Conservation (phyloP, 2,888 invertebrate genomes). For the Chamaedrilus cognettii region DNA sequence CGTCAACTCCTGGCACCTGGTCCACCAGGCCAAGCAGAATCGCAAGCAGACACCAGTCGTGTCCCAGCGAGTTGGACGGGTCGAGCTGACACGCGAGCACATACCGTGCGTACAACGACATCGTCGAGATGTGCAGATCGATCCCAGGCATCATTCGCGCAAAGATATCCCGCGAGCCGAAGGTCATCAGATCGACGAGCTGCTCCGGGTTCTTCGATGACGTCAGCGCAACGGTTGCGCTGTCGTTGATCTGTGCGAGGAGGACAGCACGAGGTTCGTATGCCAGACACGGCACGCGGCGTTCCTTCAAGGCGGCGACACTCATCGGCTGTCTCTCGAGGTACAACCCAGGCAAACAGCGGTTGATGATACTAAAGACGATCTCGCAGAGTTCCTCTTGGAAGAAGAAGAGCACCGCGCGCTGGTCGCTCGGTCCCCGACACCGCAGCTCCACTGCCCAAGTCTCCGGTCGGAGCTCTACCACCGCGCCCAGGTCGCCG, state of each 20-base stretch:
- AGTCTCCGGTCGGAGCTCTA: slow-evolving; percentile 62
- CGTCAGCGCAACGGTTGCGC: slow-evolving; percentile 45
- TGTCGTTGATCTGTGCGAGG: slow-evolving; percentile 58
- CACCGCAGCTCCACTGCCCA: slow-evolving; percentile 69
- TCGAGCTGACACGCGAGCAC: slow-evolving; percentile 62
- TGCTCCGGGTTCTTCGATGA: slow-evolving; percentile 56
- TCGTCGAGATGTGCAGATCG: slow-evolving; percentile 66
- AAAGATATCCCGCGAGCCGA: slow-evolving; percentile 60
- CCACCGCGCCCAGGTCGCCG: slow-evolving; percentile 70
- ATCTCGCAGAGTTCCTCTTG: slow-evolving; percentile 70
- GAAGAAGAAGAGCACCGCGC: slow-evolving; percentile 66
- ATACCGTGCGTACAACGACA: slow-evolving; percentile 66
- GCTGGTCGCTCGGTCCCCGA: slow-evolving; percentile 65
- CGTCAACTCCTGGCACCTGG: slow-evolving; percentile 62
- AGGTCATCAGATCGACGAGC: slow-evolving; percentile 65
- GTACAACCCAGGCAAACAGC: slow-evolving; percentile 71
- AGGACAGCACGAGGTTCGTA: slow-evolving; percentile 58
- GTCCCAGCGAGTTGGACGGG: slow-evolving; percentile 63
- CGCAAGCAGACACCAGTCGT: slow-evolving; percentile 66
- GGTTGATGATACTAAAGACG: slow-evolving; percentile 67
- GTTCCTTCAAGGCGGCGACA: slow-evolving; percentile 33
- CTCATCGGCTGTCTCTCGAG: slow-evolving; percentile 71
- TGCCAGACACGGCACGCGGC: slow-evolving; percentile 40
- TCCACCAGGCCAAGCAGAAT: slow-evolving; percentile 64
- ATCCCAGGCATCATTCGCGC: slow-evolving; percentile 62